A percentile compares a stretch with the other conserved stretches of the same genome.
These are phyloP conservation scores for Antedon bifida DNA, from an alignment of 35 echinoderm and acorn worm species.

Conservation along the genomic window DNA sequence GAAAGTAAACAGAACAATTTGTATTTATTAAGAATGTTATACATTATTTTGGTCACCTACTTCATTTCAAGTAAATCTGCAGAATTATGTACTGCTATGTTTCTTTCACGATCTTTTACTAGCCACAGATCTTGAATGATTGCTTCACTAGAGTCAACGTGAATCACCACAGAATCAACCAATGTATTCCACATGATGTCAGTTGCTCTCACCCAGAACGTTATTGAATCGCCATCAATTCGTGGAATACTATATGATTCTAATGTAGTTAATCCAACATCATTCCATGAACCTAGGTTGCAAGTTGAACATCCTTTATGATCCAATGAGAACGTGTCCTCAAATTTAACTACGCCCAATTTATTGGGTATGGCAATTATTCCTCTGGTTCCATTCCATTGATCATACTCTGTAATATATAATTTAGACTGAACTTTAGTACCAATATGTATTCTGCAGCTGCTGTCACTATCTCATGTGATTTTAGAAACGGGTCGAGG, in stretches of 20 bases:
- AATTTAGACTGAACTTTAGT: too few species aligned
- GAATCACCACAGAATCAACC: not conserved
- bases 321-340: too few species aligned
- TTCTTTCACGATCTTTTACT: constrained; percentile 7
- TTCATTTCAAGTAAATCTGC: constrained; percentile 19
- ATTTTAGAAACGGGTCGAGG: too few species aligned
- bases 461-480: too few species aligned
- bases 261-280: constrained; percentile 4
- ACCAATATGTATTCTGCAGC: too few species aligned
- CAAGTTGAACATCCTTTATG: not conserved
- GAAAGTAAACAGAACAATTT: too few species aligned
- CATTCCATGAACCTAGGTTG: not conserved
- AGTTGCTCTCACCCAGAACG: not conserved
- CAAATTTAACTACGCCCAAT: too few species aligned
- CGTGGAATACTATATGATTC: not conserved
- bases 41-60: too few species aligned
- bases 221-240: constrained; percentile 28
- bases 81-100: too few species aligned
- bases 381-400: constrained; percentile 12
- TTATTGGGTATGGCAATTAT: too few species aligned
- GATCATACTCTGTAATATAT: constrained; percentile 32
- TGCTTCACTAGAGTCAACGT: constrained; percentile 24
- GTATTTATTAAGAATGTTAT: too few species aligned
- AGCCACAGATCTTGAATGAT: constrained; percentile 20
- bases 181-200: constrained; percentile 9